phyloP scores from a whole-genome alignment of 2,888 invertebrate species.

The Tetrapedia diversipes region DNA sequence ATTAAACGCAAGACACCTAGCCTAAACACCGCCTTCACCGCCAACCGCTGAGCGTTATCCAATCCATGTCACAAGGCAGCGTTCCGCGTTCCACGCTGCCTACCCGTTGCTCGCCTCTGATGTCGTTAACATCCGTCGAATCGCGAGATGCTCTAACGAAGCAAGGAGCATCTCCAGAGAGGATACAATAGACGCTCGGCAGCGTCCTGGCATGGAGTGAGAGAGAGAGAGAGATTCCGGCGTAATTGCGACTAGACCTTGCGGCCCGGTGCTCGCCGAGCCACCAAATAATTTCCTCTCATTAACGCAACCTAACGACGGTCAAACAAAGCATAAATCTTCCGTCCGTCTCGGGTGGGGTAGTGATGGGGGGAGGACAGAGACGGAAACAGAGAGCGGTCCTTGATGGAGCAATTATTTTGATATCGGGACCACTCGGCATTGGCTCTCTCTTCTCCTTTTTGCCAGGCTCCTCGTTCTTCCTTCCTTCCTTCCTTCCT shows the following conservation, averaged over 20 bases:
- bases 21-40: constrained; percentile 1
- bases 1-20: not conserved
- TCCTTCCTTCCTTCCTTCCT: constrained; percentile 33
- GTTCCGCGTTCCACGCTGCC: not conserved
- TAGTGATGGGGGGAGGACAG: not conserved
- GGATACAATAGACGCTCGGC: constrained; percentile 45
- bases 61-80: constrained; percentile 7
- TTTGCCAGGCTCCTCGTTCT: constrained; percentile 27
- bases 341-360: constrained; percentile 52
- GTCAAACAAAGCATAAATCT: constrained; percentile 71
- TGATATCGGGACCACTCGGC: constrained; percentile 72
- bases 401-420: constrained; percentile 75
- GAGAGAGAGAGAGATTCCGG: constrained; percentile 30
- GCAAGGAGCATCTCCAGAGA: constrained; percentile 46
- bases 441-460: constrained; percentile 54
- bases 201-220: no score
- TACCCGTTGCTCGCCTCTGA: constrained; percentile 6
- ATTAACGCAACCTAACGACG: constrained; percentile 67
- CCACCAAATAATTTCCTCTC: constrained; percentile 65
- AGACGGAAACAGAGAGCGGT: constrained; percentile 21
- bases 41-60: not conserved
- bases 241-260: constrained; percentile 54
- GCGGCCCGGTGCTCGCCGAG: constrained; percentile 40
- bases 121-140: constrained; percentile 53
- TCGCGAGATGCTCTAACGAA: constrained; percentile 51